Conservation (phyloP, 2,113 vertebrate species). For the Dromas ardeola region DNA sequence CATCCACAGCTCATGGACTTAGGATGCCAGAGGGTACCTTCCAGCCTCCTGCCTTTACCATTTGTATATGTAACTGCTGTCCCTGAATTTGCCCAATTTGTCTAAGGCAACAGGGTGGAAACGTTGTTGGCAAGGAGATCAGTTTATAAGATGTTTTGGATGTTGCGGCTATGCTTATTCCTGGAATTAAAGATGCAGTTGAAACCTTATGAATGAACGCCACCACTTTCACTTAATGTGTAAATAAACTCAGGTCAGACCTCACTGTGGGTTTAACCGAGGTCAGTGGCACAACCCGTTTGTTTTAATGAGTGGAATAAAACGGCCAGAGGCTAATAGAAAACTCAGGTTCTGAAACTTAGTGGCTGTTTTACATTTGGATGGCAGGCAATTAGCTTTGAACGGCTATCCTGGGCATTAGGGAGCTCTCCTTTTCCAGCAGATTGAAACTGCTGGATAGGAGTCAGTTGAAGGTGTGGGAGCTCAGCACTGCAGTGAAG, state of each 20-base stretch:
- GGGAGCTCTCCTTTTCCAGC: not conserved
- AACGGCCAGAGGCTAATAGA: not conserved
- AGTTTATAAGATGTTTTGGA: not conserved
- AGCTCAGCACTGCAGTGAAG: not conserved
- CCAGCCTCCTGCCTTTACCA: not conserved
- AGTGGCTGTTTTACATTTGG: not conserved
- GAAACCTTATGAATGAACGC: not conserved
- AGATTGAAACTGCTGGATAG: not conserved
- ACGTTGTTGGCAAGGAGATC: not conserved
- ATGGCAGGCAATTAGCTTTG: not conserved
- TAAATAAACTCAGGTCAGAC: not conserved
- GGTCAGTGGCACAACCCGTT: not conserved
- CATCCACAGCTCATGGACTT: not conserved
- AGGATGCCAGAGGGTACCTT: not conserved
- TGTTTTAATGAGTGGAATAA: not conserved
- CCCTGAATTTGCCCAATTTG: not conserved
- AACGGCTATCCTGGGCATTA: not conserved
- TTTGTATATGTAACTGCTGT: not conserved
- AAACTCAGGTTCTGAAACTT: not conserved
- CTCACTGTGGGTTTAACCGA: not conserved
- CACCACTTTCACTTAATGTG: not conserved
- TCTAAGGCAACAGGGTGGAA: not conserved
- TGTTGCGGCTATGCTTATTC: not conserved
- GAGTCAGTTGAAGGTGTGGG: not conserved
- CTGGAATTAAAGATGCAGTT: not conserved